These are phyloP conservation scores for Trissonchulus sp. DNA, from an alignment of 2,888 invertebrate species.

Conservation along the genomic window DNA sequence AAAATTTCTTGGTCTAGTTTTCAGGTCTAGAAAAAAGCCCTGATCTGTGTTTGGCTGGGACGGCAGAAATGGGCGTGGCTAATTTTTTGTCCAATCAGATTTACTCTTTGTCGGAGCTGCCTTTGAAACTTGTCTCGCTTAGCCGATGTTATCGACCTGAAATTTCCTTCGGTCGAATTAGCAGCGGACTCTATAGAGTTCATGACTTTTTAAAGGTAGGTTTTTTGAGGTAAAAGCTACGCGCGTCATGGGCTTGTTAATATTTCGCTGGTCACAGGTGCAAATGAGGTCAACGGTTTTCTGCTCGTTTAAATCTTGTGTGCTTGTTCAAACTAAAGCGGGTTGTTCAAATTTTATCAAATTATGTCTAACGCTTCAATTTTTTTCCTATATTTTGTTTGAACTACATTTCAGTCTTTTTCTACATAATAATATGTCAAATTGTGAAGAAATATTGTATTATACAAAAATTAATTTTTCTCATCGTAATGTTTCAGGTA, in stretches of 20 bases:
- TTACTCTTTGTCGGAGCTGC: constrained; percentile 43
- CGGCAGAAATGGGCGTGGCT: constrained; percentile 52
- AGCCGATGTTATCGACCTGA: constrained; percentile 49
- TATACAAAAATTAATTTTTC: no score
- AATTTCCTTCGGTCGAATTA: constrained; percentile 41
- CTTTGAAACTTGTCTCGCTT: constrained; percentile 42
- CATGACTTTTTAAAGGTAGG: constrained; percentile 49
- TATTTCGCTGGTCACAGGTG: no score
- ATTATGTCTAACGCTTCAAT: background rate
- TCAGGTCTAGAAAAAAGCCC: no score
- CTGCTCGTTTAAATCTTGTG: background rate
- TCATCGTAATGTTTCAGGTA: constrained; percentile 38
- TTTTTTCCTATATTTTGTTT: no score
- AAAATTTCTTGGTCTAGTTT: no score
- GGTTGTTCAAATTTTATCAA: background rate
- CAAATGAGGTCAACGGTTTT: no score
- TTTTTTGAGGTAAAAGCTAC: no score
- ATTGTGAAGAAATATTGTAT: no score
- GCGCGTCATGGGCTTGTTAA: no score
- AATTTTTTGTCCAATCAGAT: constrained; percentile 38
- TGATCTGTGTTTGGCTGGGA: constrained; percentile 49
- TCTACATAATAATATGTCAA: no score
- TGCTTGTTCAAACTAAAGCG: background rate
- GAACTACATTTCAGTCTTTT: no score
- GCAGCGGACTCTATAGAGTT: constrained; percentile 48